Base-by-base conservation (phyloP, 2,797 vertebrate genomes). In the Crenuchus spilurus region DNA sequence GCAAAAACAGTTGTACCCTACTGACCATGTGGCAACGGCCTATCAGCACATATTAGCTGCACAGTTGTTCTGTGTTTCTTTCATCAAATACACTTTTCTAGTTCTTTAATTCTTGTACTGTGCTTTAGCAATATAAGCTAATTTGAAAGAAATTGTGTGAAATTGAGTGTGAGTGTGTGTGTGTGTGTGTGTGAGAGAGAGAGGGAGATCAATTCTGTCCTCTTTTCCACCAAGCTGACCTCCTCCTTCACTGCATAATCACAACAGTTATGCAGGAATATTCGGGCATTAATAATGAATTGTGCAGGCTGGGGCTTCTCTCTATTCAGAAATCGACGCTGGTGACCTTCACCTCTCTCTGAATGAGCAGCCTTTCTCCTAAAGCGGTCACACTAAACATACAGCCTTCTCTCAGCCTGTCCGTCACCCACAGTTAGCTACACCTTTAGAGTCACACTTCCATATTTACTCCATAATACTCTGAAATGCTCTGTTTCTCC, bases 251-350 rank as follows among this genome's bases (percentile, higher is more conserved):
- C 90, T 92, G 91, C 93, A 96, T 94, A 95, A 96, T 96, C 94
- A 95, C 90, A 90, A 92, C 89, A 95, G 93, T 94, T 95, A 93
- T 94, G 92, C 92, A 92, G 90, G 92, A 95, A 96, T 94, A 96
- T 96, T 95, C 93, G 92, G 92, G 93, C 94, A 96, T 96, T 94
- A 96, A 96, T 96, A 95, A 96, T 95, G 88, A 96, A 96, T 96
- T 89, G 91, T 87, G 89, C 82, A 90, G 91, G 84, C 86, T 80
- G 61, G 89, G 84, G 83, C 90, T 87, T 82, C 89, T 89, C 86
- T 85, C 85, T 87, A 85, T 88, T 84, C 79, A 78, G 70, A 86
- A 81, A 87, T 86, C 84, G 88, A 58, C 83, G 87, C 83, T 80
- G 55, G 54, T 71, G 85, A 86, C 75, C 83, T 85, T 87, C 55